Evolutionary conservation across 2,797 vertebrate genomes (phyloP).

Genomic region (Megaceryle alcyon): DNA sequence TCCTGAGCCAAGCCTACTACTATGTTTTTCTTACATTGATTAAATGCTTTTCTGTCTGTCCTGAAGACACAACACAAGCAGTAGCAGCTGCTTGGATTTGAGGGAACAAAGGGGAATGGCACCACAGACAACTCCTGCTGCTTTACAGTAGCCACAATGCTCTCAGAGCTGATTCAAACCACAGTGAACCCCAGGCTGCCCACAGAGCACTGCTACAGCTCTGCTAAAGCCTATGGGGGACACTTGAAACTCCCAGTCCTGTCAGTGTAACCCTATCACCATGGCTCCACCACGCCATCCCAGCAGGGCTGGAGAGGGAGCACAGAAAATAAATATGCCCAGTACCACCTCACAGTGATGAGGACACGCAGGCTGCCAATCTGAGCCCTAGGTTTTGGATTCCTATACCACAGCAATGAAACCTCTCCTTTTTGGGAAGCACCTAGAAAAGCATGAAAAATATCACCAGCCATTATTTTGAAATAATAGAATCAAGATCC

Average conservation of each 20-base stretch:
- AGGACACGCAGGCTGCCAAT: background rate
- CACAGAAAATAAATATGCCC: background rate
- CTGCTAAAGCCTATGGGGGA: background rate
- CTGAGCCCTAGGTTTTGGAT: background rate
- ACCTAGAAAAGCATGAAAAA: background rate
- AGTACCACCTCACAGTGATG: rapidly evolving
- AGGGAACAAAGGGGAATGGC: background rate
- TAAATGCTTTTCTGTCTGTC: background rate
- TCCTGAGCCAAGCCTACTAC: background rate
- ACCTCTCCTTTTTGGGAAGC: background rate
- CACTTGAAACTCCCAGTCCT: background rate
- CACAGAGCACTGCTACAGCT: background rate
- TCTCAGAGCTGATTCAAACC: background rate
- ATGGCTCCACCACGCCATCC: background rate
- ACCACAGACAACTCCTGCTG: background rate
- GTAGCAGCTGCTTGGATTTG: background rate
- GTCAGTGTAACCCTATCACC: background rate
- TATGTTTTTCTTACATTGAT: background rate
- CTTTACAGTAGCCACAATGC: background rate
- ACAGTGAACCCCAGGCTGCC: background rate
- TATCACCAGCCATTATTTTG: background rate
- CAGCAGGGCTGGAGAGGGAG: background rate
- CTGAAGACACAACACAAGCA: background rate
- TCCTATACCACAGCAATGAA: background rate
- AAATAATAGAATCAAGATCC: background rate